Evolutionary conservation across 2,113 vertebrate species (phyloP).

Genomic region (Menidia beryllina): DNA sequence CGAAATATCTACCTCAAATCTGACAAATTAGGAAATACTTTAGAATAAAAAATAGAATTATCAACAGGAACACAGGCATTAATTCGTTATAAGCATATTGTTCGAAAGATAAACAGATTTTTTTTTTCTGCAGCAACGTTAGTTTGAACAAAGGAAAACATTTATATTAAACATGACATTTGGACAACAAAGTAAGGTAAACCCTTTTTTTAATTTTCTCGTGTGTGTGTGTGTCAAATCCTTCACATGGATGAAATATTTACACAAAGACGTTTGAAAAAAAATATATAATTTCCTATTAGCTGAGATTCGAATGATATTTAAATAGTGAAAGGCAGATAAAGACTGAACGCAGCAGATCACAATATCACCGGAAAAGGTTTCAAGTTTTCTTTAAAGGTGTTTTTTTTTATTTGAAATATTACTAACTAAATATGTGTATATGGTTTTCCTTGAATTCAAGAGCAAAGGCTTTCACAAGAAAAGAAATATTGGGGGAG

Average conservation of each 20-base stretch:
- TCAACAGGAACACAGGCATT: constrained; percentile 12
- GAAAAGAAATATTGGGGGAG: constrained; percentile 19
- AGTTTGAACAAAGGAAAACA: constrained; percentile 53
- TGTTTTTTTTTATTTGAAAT: constrained; percentile 21
- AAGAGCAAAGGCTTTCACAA: constrained; percentile 38
- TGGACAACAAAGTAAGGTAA: constrained; percentile 14
- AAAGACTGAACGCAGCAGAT: constrained; percentile 38
- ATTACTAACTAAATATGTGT: constrained; percentile 40
- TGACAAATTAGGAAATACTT: constrained; percentile 31
- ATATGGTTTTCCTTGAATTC: constrained; percentile 29
- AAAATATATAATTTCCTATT: constrained; percentile 4
- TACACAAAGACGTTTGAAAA: constrained; percentile 52
- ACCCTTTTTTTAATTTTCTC: constrained; percentile 7
- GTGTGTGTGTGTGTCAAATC: constrained; percentile 1
- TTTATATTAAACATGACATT: constrained; percentile 34
- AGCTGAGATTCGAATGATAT: constrained; percentile 32
- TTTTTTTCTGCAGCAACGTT: constrained; percentile 34
- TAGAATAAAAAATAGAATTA: constrained; percentile 34
- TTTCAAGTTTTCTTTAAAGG: constrained; percentile 54
- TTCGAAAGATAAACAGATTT: constrained; percentile 7
- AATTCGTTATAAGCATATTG: not conserved
- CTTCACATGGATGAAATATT: constrained; percentile 51
- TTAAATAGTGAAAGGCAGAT: constrained; percentile 18
- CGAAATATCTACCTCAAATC: constrained; percentile 30
- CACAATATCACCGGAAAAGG: constrained; percentile 36